A percentile compares a stretch with the other conserved stretches of the same genome.
Evolutionary conservation across 2,113 vertebrate genomes (phyloP).

Genomic region (Clarias macrocephalus): DNA sequence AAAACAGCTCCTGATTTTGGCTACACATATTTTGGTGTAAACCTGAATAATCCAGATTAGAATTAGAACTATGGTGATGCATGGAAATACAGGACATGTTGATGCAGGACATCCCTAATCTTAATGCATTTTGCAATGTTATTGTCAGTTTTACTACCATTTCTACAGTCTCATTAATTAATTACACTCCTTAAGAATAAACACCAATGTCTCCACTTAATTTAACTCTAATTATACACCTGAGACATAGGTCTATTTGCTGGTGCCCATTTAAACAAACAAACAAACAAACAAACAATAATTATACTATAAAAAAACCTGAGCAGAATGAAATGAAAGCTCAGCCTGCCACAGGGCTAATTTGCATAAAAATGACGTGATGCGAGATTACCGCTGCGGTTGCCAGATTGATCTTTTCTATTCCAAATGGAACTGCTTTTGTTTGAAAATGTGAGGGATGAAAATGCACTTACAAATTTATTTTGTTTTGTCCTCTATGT

Average conservation of each 20-base stretch:
- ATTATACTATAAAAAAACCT: background rate
- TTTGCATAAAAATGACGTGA: slow-evolving; percentile 31
- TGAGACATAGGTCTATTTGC: background rate
- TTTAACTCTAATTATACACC: background rate
- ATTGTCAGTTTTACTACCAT: background rate
- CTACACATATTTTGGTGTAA: background rate
- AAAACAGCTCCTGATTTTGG: background rate
- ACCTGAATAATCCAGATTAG: background rate
- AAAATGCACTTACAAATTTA: background rate
- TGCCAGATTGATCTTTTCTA: background rate
- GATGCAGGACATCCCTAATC: background rate
- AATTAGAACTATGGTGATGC: too few species aligned
- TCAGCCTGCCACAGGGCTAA: background rate
- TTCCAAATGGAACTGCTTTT: background rate
- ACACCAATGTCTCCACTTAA: background rate
- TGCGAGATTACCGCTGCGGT: background rate
- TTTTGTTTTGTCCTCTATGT: background rate
- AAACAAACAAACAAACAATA: background rate
- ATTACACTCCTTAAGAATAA: background rate
- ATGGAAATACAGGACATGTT: background rate
- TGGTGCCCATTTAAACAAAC: background rate
- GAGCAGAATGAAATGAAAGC: background rate
- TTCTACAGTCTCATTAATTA: background rate
- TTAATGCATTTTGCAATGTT: background rate
- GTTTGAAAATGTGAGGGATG: background rate